Conservation (phyloP, 2,797 vertebrate species). For the Acrossocheilus wenchowensis region DNA sequence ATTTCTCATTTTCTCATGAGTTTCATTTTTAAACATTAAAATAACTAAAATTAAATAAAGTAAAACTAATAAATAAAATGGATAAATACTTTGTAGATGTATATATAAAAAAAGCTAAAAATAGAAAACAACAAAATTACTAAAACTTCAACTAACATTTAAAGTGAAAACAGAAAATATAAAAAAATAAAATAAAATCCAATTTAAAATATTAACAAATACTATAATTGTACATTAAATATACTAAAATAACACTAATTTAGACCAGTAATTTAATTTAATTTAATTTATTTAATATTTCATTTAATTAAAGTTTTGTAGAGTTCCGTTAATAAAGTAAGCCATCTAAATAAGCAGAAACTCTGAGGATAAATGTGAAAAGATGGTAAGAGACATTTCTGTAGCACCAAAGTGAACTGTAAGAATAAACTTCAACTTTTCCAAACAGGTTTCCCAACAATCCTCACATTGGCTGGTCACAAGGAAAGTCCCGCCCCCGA, state of each 20-base stretch:
- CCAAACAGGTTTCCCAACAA: not conserved
- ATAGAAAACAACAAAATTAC: too few relatives aligned
- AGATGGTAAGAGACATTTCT: not conserved
- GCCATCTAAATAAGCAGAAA: not conserved
- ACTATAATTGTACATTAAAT: not conserved
- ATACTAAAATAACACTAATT: not conserved
- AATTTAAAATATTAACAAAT: not conserved
- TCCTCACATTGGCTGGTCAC: not conserved
- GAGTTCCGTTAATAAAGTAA: not conserved
- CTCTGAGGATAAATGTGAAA: not conserved
- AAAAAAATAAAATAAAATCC: not conserved
- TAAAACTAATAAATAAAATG: not conserved
- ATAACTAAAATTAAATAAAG: not conserved
- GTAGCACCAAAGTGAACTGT: not conserved
- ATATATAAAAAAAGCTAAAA: not conserved
- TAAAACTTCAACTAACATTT: not conserved
- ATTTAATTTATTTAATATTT: too few relatives aligned
- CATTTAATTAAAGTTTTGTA: not conserved
- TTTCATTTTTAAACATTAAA: not conserved
- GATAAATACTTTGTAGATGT: not conserved
- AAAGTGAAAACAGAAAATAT: not conserved
- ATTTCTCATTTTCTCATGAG: not conserved
- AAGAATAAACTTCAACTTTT: not conserved
- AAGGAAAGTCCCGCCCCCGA: not conserved
- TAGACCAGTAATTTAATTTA: not conserved